Base-by-base conservation (phyloP, 2,113 vertebrate genomes). In the Onychostruthus taczanowskii region DNA sequence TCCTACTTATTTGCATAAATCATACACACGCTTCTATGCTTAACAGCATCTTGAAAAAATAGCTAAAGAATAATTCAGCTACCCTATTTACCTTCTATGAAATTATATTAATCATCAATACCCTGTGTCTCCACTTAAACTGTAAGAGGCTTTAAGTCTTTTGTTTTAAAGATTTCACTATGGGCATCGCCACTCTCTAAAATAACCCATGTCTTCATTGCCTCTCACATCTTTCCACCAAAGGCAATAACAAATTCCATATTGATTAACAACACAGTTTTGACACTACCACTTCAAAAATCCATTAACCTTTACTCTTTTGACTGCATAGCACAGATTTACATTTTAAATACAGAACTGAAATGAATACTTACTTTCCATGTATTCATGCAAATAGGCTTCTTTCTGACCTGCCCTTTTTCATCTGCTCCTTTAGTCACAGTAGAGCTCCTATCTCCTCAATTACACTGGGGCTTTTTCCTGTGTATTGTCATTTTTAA, bases 291-390 rank as follows among this genome's bases (percentile, higher is more conserved):
- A 33, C 64, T 90, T 88, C 59, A 86, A 90, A 96, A 90, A 90
- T 21, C 90, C 62, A 85, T 93, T 95, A 93, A 93, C 90, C 68
- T 90, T 94, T 90, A 35, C 55, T 50, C 84, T 79, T 74, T 33
- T 47, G 58, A 80, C 47, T 59, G 50, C 18, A 2, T 41, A 74
- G 50, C 67, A 64, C 1, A 4, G 70, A 91, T 84, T 87, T 93
- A 46, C 35, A 47, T 80, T 79, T 85, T 69, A 85, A 81, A 87
- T 82, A 73, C 53, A 67, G 67, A 91, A 63, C 44, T 59, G 26
- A 93, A 95, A 95, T 41, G 14, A 85, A 59, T 67, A 70, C 50
- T 93, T 77, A 47, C 75, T 88, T 86, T 90, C 79, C 74, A 26
- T 37, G 47, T 23, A 50, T 78, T 82, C 39, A 89, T 68, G 87